Evolutionary conservation across 2,888 invertebrate species (phyloP), one percentile per base, ranked within the genome.

Genomic region (Spisula solida): DNA sequence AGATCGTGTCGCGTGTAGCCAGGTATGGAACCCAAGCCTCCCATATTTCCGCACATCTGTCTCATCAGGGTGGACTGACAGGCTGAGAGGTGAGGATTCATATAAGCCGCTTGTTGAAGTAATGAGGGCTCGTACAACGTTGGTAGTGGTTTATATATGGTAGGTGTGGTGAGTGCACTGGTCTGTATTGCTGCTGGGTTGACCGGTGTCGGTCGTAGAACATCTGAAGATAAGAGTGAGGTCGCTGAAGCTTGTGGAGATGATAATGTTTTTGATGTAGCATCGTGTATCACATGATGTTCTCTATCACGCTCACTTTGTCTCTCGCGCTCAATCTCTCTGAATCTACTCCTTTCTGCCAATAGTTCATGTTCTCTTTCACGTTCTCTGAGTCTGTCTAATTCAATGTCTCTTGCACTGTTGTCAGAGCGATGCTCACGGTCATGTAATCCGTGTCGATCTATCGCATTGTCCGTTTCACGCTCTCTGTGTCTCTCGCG

Each of bases 121-220:
- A 93, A 60, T 12, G 93, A 81, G 47, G 93, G 93, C 70, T 94
- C 94, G 81, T 94, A 94, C 87, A 94, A 90, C 6, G 94, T 93
- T 18, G 94, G 92, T 84, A 94, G 86, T 1, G 94, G 94, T 91
- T 94, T 94, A 79, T 93, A 94, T 18, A 94, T 82, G 78, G 93
- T 92, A 48, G 92, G 92, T 83, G 93, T 92, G 12, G 94, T 93
- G n/a, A 94, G 70, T 56, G 93, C 90, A 81, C 89, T 91, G n/a
- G 94, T 91, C 14, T 93, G 93, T 87, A 94, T 88, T 85, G 93
- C 93, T 55, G 94, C 93, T 6, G 94, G 94, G 85, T 94, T 94
- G 56, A 94, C 93, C n/a, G 94, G 94, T 34, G 93, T 94, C n/a
- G 94, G 94, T 84, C 93, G 90, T 25, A 93, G 89, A 70, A 94